phyloP scores from a whole-genome alignment of 2,113 vertebrate genomes.

The Antechinus flavipes region DNA sequence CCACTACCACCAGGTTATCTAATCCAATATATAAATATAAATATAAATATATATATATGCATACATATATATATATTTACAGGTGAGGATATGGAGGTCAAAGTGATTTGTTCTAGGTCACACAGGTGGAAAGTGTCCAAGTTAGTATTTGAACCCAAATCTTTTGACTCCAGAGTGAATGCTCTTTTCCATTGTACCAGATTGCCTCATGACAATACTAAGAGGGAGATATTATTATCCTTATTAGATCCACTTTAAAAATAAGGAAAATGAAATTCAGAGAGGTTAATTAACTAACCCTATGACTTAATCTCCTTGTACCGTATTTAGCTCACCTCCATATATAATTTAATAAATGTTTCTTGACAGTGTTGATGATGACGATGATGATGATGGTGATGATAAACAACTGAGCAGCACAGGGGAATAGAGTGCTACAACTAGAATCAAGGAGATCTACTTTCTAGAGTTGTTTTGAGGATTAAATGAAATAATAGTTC shows the following conservation, averaged over 20 bases:
- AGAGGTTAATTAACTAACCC: neutral
- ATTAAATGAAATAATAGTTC: neutral
- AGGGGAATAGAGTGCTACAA: neutral
- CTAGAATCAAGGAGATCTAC: neutral
- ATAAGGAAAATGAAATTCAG: neutral
- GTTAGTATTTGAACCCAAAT: neutral
- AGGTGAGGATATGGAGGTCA: neutral
- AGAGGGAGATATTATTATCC: neutral
- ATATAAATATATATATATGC: no score
- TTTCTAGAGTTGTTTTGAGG: neutral
- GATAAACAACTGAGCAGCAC: neutral
- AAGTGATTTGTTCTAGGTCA: neutral
- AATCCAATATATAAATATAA: neutral
- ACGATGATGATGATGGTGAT: neutral
- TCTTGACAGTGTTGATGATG: neutral
- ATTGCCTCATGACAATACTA: neutral
- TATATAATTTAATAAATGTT: neutral
- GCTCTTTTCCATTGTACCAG: neutral
- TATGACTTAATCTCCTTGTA: neutral
- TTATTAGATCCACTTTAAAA: neutral
- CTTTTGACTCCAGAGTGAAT: neutral
- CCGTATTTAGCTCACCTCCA: neutral
- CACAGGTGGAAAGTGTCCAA: neutral
- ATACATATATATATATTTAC: neutral
- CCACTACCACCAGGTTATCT: neutral